These are phyloP conservation scores for Ochropleura plecta DNA, from an alignment of 2,888 invertebrate species.

Conservation along the genomic window DNA sequence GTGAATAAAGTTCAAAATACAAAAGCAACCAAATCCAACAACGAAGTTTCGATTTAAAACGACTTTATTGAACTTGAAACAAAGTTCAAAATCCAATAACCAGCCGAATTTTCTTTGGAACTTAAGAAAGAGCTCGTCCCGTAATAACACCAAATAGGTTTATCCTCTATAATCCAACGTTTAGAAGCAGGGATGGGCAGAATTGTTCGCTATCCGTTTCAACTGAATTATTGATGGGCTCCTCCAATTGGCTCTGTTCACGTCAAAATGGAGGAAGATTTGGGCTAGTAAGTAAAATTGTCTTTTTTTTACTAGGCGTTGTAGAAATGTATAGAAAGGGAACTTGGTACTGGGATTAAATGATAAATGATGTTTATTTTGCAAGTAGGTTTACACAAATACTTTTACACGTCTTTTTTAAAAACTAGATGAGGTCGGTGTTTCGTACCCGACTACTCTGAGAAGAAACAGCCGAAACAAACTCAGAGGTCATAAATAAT, in stretches of 20 bases:
- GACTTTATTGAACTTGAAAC: background rate
- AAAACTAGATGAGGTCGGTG: too few relatives aligned
- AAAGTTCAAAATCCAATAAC: background rate
- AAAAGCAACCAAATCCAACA: background rate
- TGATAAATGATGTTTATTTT: too few relatives aligned
- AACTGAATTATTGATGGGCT: conserved; percentile 74
- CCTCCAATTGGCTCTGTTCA: conserved; percentile 65
- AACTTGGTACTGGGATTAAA: too few relatives aligned
- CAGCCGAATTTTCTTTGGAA: background rate
- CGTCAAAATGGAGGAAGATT: conserved; percentile 9
- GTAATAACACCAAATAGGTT: conserved; percentile 4
- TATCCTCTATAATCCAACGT: conserved; percentile 61
- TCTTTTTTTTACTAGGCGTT: background rate
- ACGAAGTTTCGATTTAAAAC: background rate
- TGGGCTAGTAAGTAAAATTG: background rate
- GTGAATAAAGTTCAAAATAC: background rate
- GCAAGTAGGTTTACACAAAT: too few relatives aligned
- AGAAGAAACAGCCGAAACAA: too few relatives aligned
- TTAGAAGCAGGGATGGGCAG: conserved; percentile 61
- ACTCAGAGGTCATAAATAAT: too few relatives aligned
- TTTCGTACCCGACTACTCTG: too few relatives aligned
- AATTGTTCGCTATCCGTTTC: conserved; percentile 72
- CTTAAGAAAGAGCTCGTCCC: background rate
- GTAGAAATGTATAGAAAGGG: too few relatives aligned
- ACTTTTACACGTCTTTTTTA: too few relatives aligned